Evolutionary conservation across 1,140 invertebrate species (phyloP).

Genomic region (Stegodyphus mimosarum): DNA sequence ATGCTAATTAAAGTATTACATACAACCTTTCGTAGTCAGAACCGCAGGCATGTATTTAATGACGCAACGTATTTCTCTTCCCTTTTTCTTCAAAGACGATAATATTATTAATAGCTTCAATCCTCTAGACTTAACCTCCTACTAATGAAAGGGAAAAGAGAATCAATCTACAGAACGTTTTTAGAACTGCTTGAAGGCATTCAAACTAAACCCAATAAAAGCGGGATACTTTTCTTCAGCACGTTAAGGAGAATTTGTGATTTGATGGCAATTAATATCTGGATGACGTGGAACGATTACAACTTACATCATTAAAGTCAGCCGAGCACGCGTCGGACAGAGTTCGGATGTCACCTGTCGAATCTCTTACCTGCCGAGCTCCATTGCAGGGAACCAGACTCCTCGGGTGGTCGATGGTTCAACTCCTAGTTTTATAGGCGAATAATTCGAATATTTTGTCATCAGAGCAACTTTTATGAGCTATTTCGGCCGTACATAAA

Average conservation of each 20-base stretch:
- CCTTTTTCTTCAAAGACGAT: no score
- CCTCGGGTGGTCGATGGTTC: slow-evolving; percentile 38
- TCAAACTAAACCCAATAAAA: no score
- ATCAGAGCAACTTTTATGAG: slow-evolving; percentile 47
- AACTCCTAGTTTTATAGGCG: slow-evolving; percentile 35
- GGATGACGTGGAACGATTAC: slow-evolving; percentile 36
- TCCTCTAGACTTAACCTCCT: no score
- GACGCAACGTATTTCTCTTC: no score
- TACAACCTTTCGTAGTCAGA: no score
- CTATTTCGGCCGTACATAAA: slow-evolving; percentile 29
- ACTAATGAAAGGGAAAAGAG: no score
- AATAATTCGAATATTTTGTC: slow-evolving; percentile 61
- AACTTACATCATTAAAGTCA: not conserved
- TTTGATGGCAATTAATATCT: slow-evolving; percentile 49
- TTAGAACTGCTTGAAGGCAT: no score
- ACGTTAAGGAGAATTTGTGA: slow-evolving; percentile 12
- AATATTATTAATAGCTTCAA: no score
- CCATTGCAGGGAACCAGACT: not conserved
- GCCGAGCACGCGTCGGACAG: slow-evolving; percentile 2
- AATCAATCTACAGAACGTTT: no score
- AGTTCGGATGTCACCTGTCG: not conserved
- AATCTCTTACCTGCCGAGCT: not conserved
- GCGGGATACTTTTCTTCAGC: not conserved
- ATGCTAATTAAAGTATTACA: no score
- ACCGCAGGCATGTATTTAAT: no score